A percentile compares a stretch with the other conserved stretches of the same genome.
Conservation (phyloP, 1,140 invertebrate species). For the Capitella teleta region DNA sequence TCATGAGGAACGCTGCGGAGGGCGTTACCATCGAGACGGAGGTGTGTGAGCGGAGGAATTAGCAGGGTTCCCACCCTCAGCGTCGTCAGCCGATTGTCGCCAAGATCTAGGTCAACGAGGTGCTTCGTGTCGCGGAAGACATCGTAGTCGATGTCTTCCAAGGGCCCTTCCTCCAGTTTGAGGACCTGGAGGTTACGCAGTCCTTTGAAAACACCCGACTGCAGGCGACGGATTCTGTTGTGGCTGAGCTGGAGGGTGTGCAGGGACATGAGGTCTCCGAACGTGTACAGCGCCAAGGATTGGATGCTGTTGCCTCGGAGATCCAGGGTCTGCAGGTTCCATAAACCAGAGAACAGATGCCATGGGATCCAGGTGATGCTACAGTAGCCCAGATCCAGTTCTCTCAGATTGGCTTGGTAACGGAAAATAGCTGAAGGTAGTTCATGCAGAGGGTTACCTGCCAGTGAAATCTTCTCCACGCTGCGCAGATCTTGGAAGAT, state of each 20-base stretch:
- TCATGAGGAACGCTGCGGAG: constrained; percentile 5
- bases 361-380: constrained; percentile 4
- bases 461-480: constrained; percentile 7
- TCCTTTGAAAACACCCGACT: constrained; percentile 8
- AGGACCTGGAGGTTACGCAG: constrained; percentile 6
- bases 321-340: constrained; percentile 11
- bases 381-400: constrained; percentile 13
- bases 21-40: constrained; percentile 10
- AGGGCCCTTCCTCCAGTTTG: constrained; percentile 10
- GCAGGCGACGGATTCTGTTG: constrained; percentile 6
- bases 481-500: constrained; percentile 10
- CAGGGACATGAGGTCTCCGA: constrained; percentile 11
- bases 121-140: constrained; percentile 6
- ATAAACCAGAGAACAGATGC: constrained; percentile 10
- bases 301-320: constrained; percentile 11
- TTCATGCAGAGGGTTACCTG: constrained; percentile 7
- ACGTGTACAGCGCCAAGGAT: constrained; percentile 1
- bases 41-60: not conserved
- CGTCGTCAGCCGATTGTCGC: constrained; percentile 7
- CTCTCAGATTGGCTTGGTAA: constrained; percentile 4
- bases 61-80: constrained; percentile 8
- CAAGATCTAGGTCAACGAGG: constrained; percentile 6
- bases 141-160: constrained; percentile 7
- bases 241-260: constrained; percentile 10
- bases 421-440: constrained; percentile 5